Conservation (phyloP, 2,113 vertebrate species). For the human (Homo sapiens) region DNA sequence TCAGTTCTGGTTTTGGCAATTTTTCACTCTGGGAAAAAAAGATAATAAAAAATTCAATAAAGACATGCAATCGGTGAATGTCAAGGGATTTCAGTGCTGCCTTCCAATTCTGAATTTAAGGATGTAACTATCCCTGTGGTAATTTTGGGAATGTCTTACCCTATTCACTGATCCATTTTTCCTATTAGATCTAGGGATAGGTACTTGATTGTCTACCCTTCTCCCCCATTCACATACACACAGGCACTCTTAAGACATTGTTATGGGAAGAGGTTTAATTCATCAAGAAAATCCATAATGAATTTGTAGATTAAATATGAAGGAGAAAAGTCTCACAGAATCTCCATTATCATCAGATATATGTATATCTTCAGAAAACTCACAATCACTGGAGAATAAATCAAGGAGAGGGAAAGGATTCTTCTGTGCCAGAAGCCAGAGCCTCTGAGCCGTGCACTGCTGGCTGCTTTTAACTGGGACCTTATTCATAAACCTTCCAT, state of each 20-base stretch:
- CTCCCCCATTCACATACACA: neutral
- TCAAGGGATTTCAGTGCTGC: neutral
- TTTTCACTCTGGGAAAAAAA: neutral
- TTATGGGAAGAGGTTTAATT: conserved; percentile 13
- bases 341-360: neutral
- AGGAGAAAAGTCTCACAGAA: conserved; percentile 14
- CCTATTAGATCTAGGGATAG: neutral
- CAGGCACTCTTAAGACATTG: neutral
- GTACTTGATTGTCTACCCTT: neutral
- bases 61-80: neutral
- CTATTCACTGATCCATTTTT: neutral
- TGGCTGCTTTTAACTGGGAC: neutral
- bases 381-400: neutral
- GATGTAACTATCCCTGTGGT: neutral
- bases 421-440: neutral
- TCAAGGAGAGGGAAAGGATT: neutral
- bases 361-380: conserved; percentile 26
- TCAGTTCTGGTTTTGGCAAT: neutral
- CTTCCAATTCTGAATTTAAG: neutral
- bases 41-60: neutral
- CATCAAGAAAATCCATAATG: neutral
- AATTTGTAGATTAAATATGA: neutral
- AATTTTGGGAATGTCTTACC: neutral
- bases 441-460: neutral
- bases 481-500: conserved; percentile 11